These are phyloP conservation scores for Andrena trimmerana DNA, from an alignment of 2,888 invertebrate genomes.

Conservation along the genomic window DNA sequence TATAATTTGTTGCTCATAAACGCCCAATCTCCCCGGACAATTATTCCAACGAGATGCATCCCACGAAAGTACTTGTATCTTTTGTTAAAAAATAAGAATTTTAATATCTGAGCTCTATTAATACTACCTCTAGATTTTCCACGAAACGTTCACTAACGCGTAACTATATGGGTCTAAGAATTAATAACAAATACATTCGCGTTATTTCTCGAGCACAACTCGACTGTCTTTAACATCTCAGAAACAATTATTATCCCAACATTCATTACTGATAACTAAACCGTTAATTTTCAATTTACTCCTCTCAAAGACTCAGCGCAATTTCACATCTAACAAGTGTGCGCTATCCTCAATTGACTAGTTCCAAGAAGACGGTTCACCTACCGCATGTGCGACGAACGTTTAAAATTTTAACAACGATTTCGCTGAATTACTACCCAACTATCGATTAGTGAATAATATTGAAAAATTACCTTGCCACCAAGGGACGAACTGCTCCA, in stretches of 20 bases:
- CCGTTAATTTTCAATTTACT: background rate
- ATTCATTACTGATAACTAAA: background rate
- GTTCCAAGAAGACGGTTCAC: conserved; percentile 30
- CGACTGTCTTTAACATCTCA: too few species aligned
- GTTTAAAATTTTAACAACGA: background rate
- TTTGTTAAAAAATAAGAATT: too few species aligned
- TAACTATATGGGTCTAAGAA: too few species aligned
- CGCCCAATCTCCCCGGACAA: too few species aligned
- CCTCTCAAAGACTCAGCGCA: background rate
- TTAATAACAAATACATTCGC: too few species aligned
- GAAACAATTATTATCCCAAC: background rate
- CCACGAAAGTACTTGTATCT: too few species aligned
- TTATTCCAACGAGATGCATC: too few species aligned
- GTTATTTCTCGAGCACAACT: too few species aligned
- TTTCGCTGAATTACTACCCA: background rate
- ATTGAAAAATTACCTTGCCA: conserved; percentile 54
- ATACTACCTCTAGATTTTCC: too few species aligned
- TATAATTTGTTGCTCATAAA: too few species aligned
- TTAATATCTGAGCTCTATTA: too few species aligned
- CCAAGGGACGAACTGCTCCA: conserved; percentile 48
- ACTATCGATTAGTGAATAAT: background rate
- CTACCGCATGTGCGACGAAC: background rate
- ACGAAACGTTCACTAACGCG: too few species aligned
- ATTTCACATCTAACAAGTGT: background rate
- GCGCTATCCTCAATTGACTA: conserved; percentile 24